phyloP scores from a whole-genome alignment of 2,888 invertebrate species.

The Dilophus febrilis region DNA sequence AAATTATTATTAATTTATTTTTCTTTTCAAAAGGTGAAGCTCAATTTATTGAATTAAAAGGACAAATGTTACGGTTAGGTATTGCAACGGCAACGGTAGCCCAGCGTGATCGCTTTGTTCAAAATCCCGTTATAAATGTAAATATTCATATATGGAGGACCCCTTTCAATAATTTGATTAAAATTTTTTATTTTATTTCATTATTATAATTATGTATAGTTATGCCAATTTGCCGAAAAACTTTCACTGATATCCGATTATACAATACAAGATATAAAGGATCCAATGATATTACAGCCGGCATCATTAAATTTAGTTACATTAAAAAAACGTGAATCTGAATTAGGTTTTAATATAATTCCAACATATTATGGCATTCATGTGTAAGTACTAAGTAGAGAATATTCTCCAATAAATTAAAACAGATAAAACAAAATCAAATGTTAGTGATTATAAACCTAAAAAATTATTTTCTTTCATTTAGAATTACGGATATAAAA shows the following conservation, averaged over 20 bases:
- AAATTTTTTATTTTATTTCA: background rate
- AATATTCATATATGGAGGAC: background rate
- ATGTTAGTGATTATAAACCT: background rate
- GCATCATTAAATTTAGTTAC: constrained; percentile 78
- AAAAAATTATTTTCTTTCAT: constrained; percentile 13
- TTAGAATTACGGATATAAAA: constrained; percentile 74
- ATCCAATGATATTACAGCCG: constrained; percentile 82
- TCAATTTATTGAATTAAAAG: constrained; percentile 52
- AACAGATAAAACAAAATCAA: too few relatives aligned
- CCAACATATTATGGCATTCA: constrained; percentile 65
- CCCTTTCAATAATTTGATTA: background rate
- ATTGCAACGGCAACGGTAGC: constrained; percentile 79
- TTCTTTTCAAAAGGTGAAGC: constrained; percentile 36
- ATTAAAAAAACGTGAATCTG: constrained; percentile 70
- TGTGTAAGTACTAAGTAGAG: constrained; percentile 35
- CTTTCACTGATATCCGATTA: constrained; percentile 67
- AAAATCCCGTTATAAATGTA: constrained; percentile 64
- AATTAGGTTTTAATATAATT: constrained; percentile 78
- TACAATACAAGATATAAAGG: constrained; percentile 70
- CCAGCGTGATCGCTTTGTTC: constrained; percentile 80
- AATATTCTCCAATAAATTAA: too few relatives aligned
- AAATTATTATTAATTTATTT: background rate
- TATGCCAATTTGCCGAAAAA: constrained; percentile 56
- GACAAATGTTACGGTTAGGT: constrained; percentile 56
- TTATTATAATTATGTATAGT: constrained; percentile 33